These are phyloP conservation scores for Lasioglossum marginatum DNA, from an alignment of 2,888 invertebrate genomes.

Conservation along the genomic window DNA sequence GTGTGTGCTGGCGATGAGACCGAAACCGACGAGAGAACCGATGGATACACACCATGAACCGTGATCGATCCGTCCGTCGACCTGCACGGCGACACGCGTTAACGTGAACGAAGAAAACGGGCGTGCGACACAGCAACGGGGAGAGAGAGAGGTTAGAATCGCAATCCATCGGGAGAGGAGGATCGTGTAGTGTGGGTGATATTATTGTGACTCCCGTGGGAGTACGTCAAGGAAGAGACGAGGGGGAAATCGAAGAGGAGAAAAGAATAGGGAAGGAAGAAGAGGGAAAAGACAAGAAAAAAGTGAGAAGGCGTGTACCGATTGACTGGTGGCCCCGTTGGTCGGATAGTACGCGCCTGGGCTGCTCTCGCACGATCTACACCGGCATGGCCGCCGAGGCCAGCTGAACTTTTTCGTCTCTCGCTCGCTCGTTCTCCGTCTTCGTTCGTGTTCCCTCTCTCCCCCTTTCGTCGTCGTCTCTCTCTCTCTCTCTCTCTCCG, in stretches of 20 bases:
- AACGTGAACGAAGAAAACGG: constrained; percentile 30
- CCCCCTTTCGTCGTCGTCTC: neutral
- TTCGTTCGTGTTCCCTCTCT: constrained; percentile 23
- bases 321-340: constrained; percentile 62
- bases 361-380: constrained; percentile 69
- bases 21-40: constrained; percentile 26
- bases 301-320: constrained; percentile 35
- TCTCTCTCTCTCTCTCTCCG: neutral
- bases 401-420: constrained; percentile 79
- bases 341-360: constrained; percentile 68
- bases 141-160: constrained; percentile 48
- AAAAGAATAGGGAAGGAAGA: constrained; percentile 12
- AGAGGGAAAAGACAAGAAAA: constrained; percentile 51
- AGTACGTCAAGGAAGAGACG: constrained; percentile 30
- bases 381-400: constrained; percentile 83
- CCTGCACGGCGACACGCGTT: constrained; percentile 32
- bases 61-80: constrained; percentile 27
- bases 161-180: constrained; percentile 2
- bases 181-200: constrained; percentile 38
- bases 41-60: constrained; percentile 39
- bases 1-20: constrained; percentile 4
- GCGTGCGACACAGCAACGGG: neutral
- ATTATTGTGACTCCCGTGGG: constrained; percentile 24
- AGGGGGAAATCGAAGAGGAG: neutral
- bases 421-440: constrained; percentile 39